Evolutionary conservation across 2,888 invertebrate species (phyloP), one percentile per base, ranked within the genome.

Genomic region (Sialis lutaria): DNA sequence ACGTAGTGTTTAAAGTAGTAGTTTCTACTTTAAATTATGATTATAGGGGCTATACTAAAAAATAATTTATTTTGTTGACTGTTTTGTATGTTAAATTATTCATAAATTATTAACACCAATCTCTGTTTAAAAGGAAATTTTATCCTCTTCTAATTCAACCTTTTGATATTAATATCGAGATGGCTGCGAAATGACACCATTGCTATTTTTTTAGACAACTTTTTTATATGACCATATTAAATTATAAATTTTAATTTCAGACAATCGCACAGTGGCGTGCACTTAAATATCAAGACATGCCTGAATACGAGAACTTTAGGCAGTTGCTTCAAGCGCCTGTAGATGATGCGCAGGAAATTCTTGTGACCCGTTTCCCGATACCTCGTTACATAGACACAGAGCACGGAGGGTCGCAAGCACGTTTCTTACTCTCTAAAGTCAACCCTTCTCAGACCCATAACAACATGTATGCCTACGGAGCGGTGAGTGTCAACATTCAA

Each of bases 381-480:
- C 97, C 98, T 7, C 76, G 98, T 48, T 99, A 98, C 64, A 97
- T 99, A 55, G 96, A 95, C 64, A 98, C 98, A 0, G 96, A 98
- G 62, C 91, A 96, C 59, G 97, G 95, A n/a, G 97, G 96, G 8
- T 96, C 96, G 1, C 97, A 98, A 79, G 96, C 98, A 9, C 80
- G 98, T 54, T 99, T 99, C 71, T 74, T 99, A 55, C 69, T 99
- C 47, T 95, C 95, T 13, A 97, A 98, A 77, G 98, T 99, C 50
- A 99, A 99, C 68, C 98, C 98, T n/a, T 97, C 97, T 57, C 90
- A 95, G 65, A 99, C 98, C 12, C 98, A 99, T 69, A 98, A 98
- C 73, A 97, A 96, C 66, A 92, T 90, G 89, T 93, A 91, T 67
- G 85, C 89, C 40, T 95, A 91, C 65, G 89, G 88, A 58, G 87